These are phyloP conservation scores for Limnephilus marmoratus DNA, from an alignment of 2,888 invertebrate species.

Conservation along the genomic window DNA sequence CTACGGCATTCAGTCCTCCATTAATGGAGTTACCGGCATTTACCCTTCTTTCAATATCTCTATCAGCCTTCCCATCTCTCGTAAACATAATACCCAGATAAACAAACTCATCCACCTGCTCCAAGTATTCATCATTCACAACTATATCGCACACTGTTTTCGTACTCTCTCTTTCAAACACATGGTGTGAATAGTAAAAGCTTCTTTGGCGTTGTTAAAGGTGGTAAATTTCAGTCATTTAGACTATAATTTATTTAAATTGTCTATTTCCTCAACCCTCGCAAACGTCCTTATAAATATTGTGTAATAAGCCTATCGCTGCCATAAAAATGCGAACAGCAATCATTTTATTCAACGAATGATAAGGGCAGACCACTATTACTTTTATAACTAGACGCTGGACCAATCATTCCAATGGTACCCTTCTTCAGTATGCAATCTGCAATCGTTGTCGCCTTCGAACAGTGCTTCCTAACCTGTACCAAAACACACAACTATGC, in stretches of 20 bases:
- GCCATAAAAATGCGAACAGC: background rate
- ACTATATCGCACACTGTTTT: too few relatives aligned
- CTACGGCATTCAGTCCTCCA: too few relatives aligned
- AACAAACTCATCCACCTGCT: too few relatives aligned
- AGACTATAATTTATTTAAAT: too few relatives aligned
- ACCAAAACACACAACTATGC: background rate
- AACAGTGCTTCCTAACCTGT: background rate
- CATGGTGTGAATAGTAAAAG: background rate
- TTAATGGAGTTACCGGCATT: too few relatives aligned
- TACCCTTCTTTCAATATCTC: too few relatives aligned
- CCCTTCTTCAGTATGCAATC: constrained; percentile 10
- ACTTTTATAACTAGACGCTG: background rate
- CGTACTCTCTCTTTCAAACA: too few relatives aligned
- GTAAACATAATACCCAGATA: too few relatives aligned
- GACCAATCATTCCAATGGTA: constrained; percentile 26
- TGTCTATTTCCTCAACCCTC: background rate
- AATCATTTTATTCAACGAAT: background rate
- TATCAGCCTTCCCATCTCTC: too few relatives aligned
- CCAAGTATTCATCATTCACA: too few relatives aligned
- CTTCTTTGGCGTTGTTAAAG: background rate
- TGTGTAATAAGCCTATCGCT: background rate
- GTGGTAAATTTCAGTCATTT: background rate
- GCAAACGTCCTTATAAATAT: background rate
- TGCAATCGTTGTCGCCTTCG: background rate
- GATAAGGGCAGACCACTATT: background rate